Percentiles rank a stretch among this genome's conserved stretches.
phyloP scores from a whole-genome alignment of 2,888 invertebrate genomes.

The Acrobasis suavella region DNA sequence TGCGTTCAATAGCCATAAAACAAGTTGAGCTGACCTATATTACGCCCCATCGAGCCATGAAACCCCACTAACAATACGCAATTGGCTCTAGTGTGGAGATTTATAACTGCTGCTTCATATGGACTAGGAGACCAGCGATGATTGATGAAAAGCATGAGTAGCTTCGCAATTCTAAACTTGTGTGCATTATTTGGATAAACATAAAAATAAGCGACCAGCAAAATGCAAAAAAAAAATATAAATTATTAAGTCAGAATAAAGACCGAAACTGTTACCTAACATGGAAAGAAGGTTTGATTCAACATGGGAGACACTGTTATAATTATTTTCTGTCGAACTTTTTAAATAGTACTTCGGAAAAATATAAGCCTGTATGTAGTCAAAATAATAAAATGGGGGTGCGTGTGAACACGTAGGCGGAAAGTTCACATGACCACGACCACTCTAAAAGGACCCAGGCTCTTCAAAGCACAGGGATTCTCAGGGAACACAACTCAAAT shows the following conservation, averaged over 20 bases:
- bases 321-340: no score
- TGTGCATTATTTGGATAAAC: background rate
- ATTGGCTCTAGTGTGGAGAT: conserved; percentile 22
- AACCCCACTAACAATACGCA: conserved; percentile 21
- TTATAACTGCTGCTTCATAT: conserved; percentile 25
- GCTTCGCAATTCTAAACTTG: background rate
- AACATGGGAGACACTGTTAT: no score
- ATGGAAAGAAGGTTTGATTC: no score
- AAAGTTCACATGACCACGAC: conserved; percentile 58
- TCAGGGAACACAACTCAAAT: conserved; percentile 35
- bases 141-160: background rate
- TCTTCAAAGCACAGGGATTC: conserved; percentile 40
- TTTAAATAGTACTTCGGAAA: background rate
- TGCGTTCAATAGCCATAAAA: conserved; percentile 23
- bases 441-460: conserved; percentile 43
- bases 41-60: conserved; percentile 12
- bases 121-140: background rate
- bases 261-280: no score
- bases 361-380: conserved; percentile 19
- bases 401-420: conserved; percentile 62
- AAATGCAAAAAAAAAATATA: no score
- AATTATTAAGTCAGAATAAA: no score
- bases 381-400: conserved; percentile 36
- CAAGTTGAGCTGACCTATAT: conserved; percentile 31
- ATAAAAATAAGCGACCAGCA: no score